Base-by-base conservation (phyloP, 2,797 vertebrate species). In the Hippocampus kuda region DNA sequence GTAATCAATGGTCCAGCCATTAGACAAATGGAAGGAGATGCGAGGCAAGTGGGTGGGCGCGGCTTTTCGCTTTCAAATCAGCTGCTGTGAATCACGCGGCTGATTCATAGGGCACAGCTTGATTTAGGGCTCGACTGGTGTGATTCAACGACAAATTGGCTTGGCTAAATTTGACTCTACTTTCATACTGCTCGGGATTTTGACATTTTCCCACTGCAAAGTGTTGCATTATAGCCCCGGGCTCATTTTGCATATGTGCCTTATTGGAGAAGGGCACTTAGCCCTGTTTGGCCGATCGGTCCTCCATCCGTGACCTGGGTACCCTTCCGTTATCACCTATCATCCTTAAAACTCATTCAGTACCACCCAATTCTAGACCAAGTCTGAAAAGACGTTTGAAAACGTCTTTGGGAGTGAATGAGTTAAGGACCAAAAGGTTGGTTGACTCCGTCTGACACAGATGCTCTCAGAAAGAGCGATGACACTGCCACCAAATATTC, bases 1-100 rank as follows among this genome's bases (percentile, higher is more conserved):
- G 71, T 75, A 79, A 85, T 89, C 86, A 83, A 87, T 88, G 83
- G 78, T 80, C 73, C 82, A 78, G 84, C 87, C 84, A 86, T 90
- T 88, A 87, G 77, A 79, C 79, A 86, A 87, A 85, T 86, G 81
- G 84, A 82, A 76, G 76, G 70, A 85, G 82, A 85, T 78, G 75
- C 84, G 86, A 85, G 74, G 34, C 0, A 70, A 87, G 75, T 79
- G 72, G 81, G 74, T 78, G 80, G 76, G 76, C 81, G 86, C 84
- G 81, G 79, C 82, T 72, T 83, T 85, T 80, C 76, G 85, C 86
- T 88, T 88, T 73, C 76, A 78, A 83, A 88, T 88, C 88, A 81
- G 73, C 73, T 67, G 73, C 79, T 77, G 73, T 84, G 80, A 86
- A 81, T 87, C 82, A 86, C 86, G 73, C 24, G 4, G 73, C 74